Evolutionary conservation across 2,797 vertebrate species (phyloP).

Genomic region (Parauchenoglanis punctatus): DNA sequence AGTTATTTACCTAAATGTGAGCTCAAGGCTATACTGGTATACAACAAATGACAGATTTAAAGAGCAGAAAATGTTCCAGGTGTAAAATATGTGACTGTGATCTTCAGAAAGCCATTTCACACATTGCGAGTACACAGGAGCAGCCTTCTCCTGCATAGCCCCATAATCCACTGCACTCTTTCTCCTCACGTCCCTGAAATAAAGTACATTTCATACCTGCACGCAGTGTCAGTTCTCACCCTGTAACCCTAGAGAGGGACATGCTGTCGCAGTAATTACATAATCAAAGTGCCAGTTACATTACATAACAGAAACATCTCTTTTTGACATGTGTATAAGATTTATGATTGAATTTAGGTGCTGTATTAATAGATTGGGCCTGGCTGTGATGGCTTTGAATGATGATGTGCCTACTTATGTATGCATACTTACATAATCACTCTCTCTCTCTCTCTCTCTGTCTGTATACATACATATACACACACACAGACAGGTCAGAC

Average conservation of each 20-base stretch:
- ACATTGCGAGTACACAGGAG: not conserved
- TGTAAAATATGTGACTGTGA: conserved; percentile 20
- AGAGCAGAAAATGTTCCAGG: conserved; percentile 11
- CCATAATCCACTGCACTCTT: conserved; percentile 37
- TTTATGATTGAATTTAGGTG: conserved; percentile 15
- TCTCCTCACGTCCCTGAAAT: conserved; percentile 64
- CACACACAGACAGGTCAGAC: too few species aligned
- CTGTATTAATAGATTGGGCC: not conserved
- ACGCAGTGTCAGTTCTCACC: conserved; percentile 66
- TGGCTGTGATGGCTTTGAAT: not conserved
- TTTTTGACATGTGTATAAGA: conserved; percentile 22
- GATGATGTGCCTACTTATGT: not conserved
- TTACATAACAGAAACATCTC: conserved; percentile 62
- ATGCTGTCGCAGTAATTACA: conserved; percentile 66
- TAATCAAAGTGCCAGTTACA: conserved; percentile 71
- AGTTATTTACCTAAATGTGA: conserved; percentile 24
- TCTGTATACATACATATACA: not conserved
- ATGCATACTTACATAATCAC: not conserved
- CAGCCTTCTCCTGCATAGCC: conserved; percentile 14
- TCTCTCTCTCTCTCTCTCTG: not conserved
- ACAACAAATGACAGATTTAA: conserved; percentile 19
- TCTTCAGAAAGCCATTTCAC: conserved; percentile 6
- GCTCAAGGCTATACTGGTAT: conserved; percentile 11
- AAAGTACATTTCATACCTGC: conserved; percentile 70
- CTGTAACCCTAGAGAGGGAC: conserved; percentile 59